A percentile compares a stretch with the other conserved stretches of the same genome.
phyloP scores from a whole-genome alignment of 2,888 invertebrate genomes.

The Odontocolon sp. region DNA sequence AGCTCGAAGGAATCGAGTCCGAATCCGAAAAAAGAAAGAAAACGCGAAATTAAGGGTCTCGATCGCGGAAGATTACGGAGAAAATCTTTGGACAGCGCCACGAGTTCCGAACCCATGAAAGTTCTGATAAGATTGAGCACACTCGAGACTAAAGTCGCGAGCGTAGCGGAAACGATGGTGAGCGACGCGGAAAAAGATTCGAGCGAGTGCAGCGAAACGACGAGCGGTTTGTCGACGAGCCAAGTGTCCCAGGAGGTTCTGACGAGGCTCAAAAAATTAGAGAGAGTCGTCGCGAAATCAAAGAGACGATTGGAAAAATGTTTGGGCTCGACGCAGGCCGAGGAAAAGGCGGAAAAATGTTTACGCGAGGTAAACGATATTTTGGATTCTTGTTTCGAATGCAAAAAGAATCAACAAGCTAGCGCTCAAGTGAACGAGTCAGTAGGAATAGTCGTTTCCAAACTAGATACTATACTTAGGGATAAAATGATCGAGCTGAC shows the following conservation, averaged over 20 bases:
- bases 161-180: slow-evolving; percentile 75
- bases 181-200: slow-evolving; percentile 77
- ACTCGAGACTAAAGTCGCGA: slow-evolving; percentile 89
- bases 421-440: slow-evolving; percentile 71
- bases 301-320: slow-evolving; percentile 76
- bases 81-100: slow-evolving; percentile 90
- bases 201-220: slow-evolving; percentile 75
- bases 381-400: slow-evolving; percentile 74
- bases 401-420: slow-evolving; percentile 70
- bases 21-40: slow-evolving; percentile 82
- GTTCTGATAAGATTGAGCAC: slow-evolving; percentile 89
- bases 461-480: slow-evolving; percentile 85
- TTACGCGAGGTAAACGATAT: slow-evolving; percentile 77
- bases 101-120: slow-evolving; percentile 90
- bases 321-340: slow-evolving; percentile 75
- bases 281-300: slow-evolving; percentile 73
- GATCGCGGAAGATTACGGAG: slow-evolving; percentile 84
- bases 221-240: slow-evolving; percentile 65
- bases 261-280: slow-evolving; percentile 72
- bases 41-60: slow-evolving; percentile 69
- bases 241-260: slow-evolving; percentile 73
- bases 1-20: slow-evolving; percentile 83
- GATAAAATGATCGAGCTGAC: slow-evolving; percentile 87
- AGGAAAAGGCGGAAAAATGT: slow-evolving; percentile 77
- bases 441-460: slow-evolving; percentile 76